Percentiles rank a stretch among this genome's conserved stretches.
Evolutionary conservation across 2,113 vertebrate genomes (phyloP).

Genomic region (Nyctibius bracteatus): DNA sequence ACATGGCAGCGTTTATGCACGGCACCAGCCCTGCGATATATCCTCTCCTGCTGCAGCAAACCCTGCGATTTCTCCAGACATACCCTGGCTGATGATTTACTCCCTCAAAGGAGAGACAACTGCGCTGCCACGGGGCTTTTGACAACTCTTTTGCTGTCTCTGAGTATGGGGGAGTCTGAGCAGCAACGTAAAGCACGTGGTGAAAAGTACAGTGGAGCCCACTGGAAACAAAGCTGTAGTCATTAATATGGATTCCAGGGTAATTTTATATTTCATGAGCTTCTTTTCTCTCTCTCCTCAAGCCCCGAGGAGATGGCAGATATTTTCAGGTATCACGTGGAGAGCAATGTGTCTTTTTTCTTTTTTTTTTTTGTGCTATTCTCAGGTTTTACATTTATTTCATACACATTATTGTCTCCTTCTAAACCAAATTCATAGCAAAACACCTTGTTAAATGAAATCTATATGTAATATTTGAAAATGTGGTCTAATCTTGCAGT

Average conservation of each 20-base stretch:
- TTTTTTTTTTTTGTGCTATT: neutral
- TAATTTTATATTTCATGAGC: constrained; percentile 52
- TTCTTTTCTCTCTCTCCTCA: neutral
- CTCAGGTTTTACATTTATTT: neutral
- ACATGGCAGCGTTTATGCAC: rapidly evolving
- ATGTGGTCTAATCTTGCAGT: neutral
- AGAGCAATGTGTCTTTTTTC: neutral
- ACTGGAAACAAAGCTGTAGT: neutral
- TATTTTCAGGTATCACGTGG: neutral
- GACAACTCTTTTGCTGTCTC: neutral
- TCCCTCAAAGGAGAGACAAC: neutral
- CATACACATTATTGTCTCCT: neutral
- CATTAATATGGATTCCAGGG: constrained; percentile 3
- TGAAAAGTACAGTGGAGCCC: neutral
- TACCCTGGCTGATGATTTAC: neutral
- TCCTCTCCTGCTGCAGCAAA: neutral
- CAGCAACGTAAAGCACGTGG: rapidly evolving
- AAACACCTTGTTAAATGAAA: neutral
- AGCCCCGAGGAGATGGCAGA: constrained; percentile 54
- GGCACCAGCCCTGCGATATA: neutral
- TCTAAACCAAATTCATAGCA: neutral
- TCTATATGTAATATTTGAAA: neutral
- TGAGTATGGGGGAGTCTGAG: neutral
- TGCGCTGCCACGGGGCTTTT: neutral
- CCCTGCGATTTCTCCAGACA: rapidly evolving